Base-by-base conservation (phyloP, 2,888 invertebrate species). In the Venusia cambrica region DNA sequence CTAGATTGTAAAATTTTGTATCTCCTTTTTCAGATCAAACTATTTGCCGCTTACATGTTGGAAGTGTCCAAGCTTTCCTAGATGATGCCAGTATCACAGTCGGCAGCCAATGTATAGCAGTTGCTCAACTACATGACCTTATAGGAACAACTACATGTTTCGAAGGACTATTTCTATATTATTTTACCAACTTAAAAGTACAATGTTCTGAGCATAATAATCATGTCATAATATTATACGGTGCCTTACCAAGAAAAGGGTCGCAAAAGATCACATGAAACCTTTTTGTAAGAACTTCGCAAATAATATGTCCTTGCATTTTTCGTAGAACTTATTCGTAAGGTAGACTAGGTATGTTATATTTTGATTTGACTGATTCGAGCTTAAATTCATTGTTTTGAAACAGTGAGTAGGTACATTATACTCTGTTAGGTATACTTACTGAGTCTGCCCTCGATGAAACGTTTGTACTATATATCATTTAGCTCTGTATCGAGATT, bases 1-100 rank as follows among this genome's bases (percentile, higher is more conserved):
- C 25, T 13, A 10, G 16, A 8, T 34, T 31, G 13, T 32, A 19
- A 12, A 34, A 9, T 8, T n/a, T 0, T 21, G 7, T 37, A 38
- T 45, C 62, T 61, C 70, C 53, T 55, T 92, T n/a, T 92, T 42
- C 89, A 97, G 96, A 96, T 96, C 1, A 98, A 98, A 87, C 81
- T 97, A 32, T 89, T 98, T 58, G 97, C 94, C 14, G 95, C 97
- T 9, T 98, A 98, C 74, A 79, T 97, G 40, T 91, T 93, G 62
- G 97, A 98, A 89, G 91, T 94, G 8, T 77, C 89, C 37, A 89
- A 89, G 54, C 77, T 90, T 13, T 62, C 78, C 4, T 39, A 33
- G 20, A 38, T 5, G 21, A 27, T n/a, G 17, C 1, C 1, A 16
- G 16, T 2, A 8, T n/a, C n/a, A n/a, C n/a, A n/a, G 20, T 10